These are phyloP conservation scores for Oppia nitens DNA, from an alignment of 1,140 invertebrate species.

Conservation along the genomic window DNA sequence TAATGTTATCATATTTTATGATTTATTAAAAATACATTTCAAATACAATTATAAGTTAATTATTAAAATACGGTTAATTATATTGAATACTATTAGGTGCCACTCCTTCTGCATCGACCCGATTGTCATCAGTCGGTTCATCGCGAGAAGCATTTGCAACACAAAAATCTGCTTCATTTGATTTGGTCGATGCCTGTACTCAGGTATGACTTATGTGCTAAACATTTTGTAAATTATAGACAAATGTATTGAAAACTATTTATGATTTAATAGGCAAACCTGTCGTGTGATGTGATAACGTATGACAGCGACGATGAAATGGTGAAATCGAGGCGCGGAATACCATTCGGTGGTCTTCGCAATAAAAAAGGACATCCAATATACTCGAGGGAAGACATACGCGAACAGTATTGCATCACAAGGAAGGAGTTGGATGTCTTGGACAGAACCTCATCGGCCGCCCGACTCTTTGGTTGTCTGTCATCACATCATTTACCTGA, in stretches of 20 bases:
- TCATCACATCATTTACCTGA: constrained; percentile 40
- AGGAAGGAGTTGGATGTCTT: constrained; percentile 68
- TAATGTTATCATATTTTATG: no score
- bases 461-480: constrained; percentile 60
- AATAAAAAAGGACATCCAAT: constrained; percentile 38
- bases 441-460: constrained; percentile 35
- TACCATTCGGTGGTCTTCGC: constrained; percentile 18
- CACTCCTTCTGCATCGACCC: no score
- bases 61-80: no score
- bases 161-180: background rate
- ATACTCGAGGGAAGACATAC: constrained; percentile 72
- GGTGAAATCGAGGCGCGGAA: constrained; percentile 14
- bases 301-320: constrained; percentile 26
- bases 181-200: background rate
- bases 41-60: no score
- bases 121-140: constrained; percentile 35
- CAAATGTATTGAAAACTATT: background rate
- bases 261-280: background rate
- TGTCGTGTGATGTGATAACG: constrained; percentile 18
- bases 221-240: background rate
- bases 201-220: background rate
- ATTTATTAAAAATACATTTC: no score
- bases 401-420: constrained; percentile 80
- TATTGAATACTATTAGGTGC: no score
- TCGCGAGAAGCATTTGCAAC: background rate